Evolutionary conservation across 2,888 invertebrate genomes (phyloP).

Genomic region (Sussaba pulchella): DNA sequence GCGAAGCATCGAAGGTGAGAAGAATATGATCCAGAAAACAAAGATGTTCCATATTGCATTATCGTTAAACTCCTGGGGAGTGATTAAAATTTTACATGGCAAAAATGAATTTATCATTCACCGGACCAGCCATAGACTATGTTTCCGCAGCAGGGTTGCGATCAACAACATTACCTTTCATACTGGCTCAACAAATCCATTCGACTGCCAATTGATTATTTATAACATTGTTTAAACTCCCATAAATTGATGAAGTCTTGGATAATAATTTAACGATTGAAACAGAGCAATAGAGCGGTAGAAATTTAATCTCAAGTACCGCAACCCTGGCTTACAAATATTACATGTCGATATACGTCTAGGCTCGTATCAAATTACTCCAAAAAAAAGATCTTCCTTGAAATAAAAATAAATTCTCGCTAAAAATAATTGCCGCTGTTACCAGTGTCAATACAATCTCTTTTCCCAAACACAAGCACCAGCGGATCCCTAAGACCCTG

Average conservation of each 20-base stretch:
- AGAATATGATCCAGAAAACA: not conserved
- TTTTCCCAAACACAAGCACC: not conserved
- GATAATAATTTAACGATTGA: not conserved
- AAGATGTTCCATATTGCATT: too few relatives aligned
- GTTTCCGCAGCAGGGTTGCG: not conserved
- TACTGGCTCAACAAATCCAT: not conserved
- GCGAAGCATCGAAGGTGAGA: not conserved
- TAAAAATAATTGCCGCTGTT: too few relatives aligned
- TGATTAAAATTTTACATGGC: not conserved
- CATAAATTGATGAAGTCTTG: not conserved
- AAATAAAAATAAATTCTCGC: too few relatives aligned
- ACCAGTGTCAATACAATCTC: not conserved
- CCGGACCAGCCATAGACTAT: not conserved
- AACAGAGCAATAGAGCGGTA: not conserved
- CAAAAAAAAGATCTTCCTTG: not conserved
- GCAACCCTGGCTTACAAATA: slow-evolving; percentile 16
- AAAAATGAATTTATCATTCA: not conserved
- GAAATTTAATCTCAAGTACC: not conserved
- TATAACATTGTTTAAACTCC: not conserved
- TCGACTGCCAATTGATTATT: not conserved
- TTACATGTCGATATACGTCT: slow-evolving; percentile 4
- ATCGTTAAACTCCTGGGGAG: not conserved
- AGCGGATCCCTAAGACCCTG: not conserved
- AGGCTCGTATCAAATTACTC: not conserved
- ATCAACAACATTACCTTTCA: not conserved